Base-by-base conservation (phyloP, 2,113 vertebrate genomes). In the Isichthys henryi region DNA sequence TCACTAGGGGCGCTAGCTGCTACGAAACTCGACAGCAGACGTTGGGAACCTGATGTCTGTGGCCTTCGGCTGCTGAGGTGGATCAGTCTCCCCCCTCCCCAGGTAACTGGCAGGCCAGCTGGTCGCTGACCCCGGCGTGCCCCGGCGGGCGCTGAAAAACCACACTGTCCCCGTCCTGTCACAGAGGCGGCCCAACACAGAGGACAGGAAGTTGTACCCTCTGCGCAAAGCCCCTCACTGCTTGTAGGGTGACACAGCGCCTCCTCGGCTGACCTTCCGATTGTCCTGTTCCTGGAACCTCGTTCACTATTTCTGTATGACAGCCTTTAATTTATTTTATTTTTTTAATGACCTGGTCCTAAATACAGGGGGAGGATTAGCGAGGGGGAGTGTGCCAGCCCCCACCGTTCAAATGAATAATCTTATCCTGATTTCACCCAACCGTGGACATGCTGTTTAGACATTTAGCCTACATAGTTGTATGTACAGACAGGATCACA, bases 301-400 rank as follows among this genome's bases (percentile, higher is more conserved):
- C 90, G 92, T 89, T 93, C 90, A 89, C 91, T 88, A 90, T 50
- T 84, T 53, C 89, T 17, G 15, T 6, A 27, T 5, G n/a, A 35
- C 48, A 82, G 70, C 48, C 66, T 39, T 49, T 15, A 27, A 21
- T 45, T 45, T 3, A 45, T 45, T 5, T 5, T 5, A 5, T 45
- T 53, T 53, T 53, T 53, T 53, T 56, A 2, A 50, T 88, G 77
- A 87, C 91, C 92, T 31, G 88, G 88, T 90, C 91, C 90, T 90
- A 91, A 94, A 94, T 92, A 93, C 93, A 91, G 93, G 85, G 10
- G 89, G 92, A 43, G 88, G 93, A 95, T 95, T 94, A 93, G 90
- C 93, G 92, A 91, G 93, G 92, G 93, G 92, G 89, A 91, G 89
- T 85, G 91, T 90, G 90, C 91, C 43, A 74, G 90, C 90, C 53